Base-by-base conservation (phyloP, 1,140 invertebrate species). In the Pseudachorutes palmiensis region DNA sequence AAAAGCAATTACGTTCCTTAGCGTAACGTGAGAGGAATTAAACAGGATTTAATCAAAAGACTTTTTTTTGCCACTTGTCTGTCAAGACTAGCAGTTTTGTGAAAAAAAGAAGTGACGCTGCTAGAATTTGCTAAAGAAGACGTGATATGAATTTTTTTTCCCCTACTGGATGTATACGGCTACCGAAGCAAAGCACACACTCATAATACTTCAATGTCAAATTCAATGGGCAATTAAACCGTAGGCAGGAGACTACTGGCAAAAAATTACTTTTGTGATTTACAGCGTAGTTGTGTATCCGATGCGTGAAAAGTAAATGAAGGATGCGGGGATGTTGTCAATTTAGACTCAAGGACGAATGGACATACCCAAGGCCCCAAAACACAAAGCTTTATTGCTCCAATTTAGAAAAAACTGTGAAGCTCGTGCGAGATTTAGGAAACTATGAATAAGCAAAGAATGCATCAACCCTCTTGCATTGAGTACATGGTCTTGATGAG, bases 401-500 rank as follows among this genome's bases (percentile, higher is more conserved):
- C n/a, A n/a, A n/a, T n/a, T n/a, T n/a, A n/a, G n/a, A n/a, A n/a
- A n/a, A n/a, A n/a, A n/a, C n/a, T n/a, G n/a, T n/a, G n/a, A n/a
- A n/a, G n/a, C n/a, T n/a, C n/a, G n/a, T n/a, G n/a, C n/a, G n/a
- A n/a, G n/a, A n/a, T n/a, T n/a, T n/a, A n/a, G n/a, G n/a, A n/a
- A n/a, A n/a, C n/a, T n/a, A n/a, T n/a, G n/a, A n/a, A n/a, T n/a
- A n/a, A n/a, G n/a, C n/a, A n/a, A 45, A 45, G 19, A 45, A 45
- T 19, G 19, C 36, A 45, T 45, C 9, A 45, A 9, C 36, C 9
- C 36, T 45, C 19, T 26, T 61, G 16, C 16, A 29, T 36, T 41
- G 71, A 67, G 45, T 73, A 67, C 5, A 71, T 71, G 14, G 64
- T 62, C 22, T 30, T 51, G 12, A 77, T 66, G 3, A 77, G 62